Base-by-base conservation (phyloP, 2,797 vertebrate species). In the Naso thynnoides region DNA sequence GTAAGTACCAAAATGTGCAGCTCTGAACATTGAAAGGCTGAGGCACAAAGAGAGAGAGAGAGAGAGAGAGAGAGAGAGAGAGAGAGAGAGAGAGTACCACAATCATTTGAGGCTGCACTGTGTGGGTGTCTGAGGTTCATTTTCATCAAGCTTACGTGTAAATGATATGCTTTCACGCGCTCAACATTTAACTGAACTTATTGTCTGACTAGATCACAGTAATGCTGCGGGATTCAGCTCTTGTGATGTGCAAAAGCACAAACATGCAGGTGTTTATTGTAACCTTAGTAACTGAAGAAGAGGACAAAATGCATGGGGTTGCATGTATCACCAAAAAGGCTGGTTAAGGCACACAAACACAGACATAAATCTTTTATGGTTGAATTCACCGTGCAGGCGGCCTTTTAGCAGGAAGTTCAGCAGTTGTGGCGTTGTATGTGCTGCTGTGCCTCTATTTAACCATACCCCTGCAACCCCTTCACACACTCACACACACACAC, bases 1-100 rank as follows among this genome's bases (percentile, higher is more conserved):
- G 97, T 98, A 93, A 98, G 97, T 97, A 92, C 77, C 80, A 78
- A 82, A 85, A 39, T 60, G 76, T 77, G 70, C 66, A 16, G 45
- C 53, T 39, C 56, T 76, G 48, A 84, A 75, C 72, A 81, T 72
- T 73, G 49, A 65, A 67, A 52, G 53, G 61, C 63, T 21, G 55
- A 85, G 67, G 27, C 62, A 81, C 10, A 49, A 10, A 47, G 26
- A 59, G 39, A 57, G 39, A 62, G n/a, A n/a, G n/a, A n/a, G n/a
- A n/a, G n/a, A n/a, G n/a, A n/a, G n/a, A 19, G 42, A 44, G 10
- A 59, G 41, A 36, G 50, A 53, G 38, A 19, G 42, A 44, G 10
- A 59, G 41, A 36, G 50, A 53, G 38, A 62, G 61, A 72, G 62
- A 69, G 64, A 61, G 60, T 26, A 75, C 38, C 21, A 52, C 45